Conservation (phyloP, 2,888 invertebrate genomes). For the Leucophora obtusa region DNA sequence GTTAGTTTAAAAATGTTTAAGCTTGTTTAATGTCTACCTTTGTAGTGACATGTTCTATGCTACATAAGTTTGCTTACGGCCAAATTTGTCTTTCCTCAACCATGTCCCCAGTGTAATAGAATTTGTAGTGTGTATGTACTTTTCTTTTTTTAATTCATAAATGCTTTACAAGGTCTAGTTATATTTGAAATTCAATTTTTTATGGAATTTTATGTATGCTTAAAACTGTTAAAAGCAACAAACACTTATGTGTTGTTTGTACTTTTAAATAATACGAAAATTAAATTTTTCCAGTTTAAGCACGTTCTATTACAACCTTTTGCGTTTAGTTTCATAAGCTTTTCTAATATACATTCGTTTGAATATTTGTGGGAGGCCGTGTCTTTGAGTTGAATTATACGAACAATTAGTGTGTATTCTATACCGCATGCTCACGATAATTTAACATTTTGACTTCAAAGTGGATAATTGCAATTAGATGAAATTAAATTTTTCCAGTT, state of each 20-base stretch:
- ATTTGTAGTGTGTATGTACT: neutral
- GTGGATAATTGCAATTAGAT: constrained; percentile 39
- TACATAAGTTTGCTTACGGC: constrained; percentile 10
- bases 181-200: neutral
- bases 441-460: constrained; percentile 23
- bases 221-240: constrained; percentile 41
- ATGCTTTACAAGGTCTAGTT: neutral
- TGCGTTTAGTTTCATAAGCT: neutral
- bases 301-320: constrained; percentile 41
- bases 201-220: neutral
- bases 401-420: constrained; percentile 22
- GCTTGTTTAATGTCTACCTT: constrained; percentile 12
- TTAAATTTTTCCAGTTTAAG: constrained; percentile 53
- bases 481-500: constrained; percentile 22
- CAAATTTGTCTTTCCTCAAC: constrained; percentile 16
- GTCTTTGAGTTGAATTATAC: neutral
- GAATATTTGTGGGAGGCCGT: neutral
- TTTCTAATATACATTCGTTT: neutral
- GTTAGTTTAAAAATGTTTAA: neutral
- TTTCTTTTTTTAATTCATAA: neutral
- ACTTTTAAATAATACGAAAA: constrained; percentile 54
- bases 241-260: constrained; percentile 29
- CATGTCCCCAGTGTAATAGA: neutral
- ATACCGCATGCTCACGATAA: neutral
- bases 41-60: constrained; percentile 33